A percentile compares a stretch with the other conserved stretches of the same genome.
Conservation (phyloP, 2,113 vertebrate species). For the Semnopithecus entellus region DNA sequence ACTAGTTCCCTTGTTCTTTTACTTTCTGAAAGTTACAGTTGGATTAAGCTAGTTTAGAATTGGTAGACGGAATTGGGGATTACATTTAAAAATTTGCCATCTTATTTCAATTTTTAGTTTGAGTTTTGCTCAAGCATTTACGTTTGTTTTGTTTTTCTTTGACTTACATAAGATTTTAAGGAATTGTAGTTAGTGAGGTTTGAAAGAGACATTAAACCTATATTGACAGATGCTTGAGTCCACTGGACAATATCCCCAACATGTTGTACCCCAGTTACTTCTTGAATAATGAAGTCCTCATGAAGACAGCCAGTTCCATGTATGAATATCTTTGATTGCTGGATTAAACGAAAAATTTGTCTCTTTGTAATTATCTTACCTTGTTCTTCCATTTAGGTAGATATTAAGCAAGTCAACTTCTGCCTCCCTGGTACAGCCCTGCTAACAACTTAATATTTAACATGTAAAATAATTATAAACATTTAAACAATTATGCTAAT, state of each 20-base stretch:
- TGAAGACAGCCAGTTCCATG: background rate
- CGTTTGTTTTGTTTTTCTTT: background rate
- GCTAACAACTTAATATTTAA: background rate
- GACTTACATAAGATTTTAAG: background rate
- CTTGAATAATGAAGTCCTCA: background rate
- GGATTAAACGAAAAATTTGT: background rate
- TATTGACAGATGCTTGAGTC: background rate
- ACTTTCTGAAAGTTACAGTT: background rate
- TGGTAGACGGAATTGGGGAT: background rate
- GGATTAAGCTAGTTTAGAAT: conserved; percentile 1
- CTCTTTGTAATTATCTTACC: background rate
- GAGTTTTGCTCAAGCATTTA: conserved; percentile 47
- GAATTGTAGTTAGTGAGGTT: background rate
- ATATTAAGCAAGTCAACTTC: background rate
- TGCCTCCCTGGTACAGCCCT: background rate
- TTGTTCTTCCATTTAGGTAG: background rate
- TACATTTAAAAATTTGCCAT: background rate
- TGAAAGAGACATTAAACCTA: background rate
- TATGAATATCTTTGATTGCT: background rate
- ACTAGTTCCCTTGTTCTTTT: background rate
- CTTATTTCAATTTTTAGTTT: conserved; percentile 49
- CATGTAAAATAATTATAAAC: background rate
- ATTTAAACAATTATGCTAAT: background rate
- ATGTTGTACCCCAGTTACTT: background rate
- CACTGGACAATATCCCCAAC: background rate